These are phyloP conservation scores for Pantherophis vulpinus DNA, from an alignment of 2,797 vertebrate species.

Conservation along the genomic window DNA sequence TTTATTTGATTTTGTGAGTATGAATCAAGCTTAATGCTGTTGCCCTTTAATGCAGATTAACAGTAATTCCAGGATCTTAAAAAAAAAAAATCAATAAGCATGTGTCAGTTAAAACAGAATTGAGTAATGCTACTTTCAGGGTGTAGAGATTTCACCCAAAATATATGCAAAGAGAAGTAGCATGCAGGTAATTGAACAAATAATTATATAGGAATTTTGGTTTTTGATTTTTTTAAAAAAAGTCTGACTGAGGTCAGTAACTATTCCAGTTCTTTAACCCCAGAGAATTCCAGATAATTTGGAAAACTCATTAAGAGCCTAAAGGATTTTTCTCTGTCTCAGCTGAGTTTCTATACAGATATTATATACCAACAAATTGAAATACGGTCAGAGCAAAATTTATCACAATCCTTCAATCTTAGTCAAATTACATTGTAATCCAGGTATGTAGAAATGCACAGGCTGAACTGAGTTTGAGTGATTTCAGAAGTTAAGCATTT, in stretches of 20 bases:
- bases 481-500: neutral
- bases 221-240: constrained; percentile 19
- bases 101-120: constrained; percentile 61
- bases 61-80: constrained; percentile 50
- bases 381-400: constrained; percentile 33
- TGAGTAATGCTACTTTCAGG: constrained; percentile 55
- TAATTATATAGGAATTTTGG: constrained; percentile 62
- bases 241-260: constrained; percentile 60
- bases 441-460: neutral
- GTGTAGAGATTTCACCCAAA: constrained; percentile 54
- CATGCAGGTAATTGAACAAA: constrained; percentile 58
- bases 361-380: constrained; percentile 51
- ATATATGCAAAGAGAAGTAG: constrained; percentile 65
- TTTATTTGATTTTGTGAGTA: neutral
- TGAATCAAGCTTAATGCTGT: constrained; percentile 29
- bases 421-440: neutral
- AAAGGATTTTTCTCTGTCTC: constrained; percentile 56
- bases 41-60: constrained; percentile 23
- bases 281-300: constrained; percentile 61
- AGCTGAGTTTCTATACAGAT: constrained; percentile 56
- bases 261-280: constrained; percentile 65
- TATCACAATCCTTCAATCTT: neutral
- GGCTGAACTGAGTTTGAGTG: neutral
- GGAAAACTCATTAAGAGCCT: constrained; percentile 67
- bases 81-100: constrained; percentile 56